Percentiles rank a stretch among this genome's conserved stretches.
Evolutionary conservation across 2,888 invertebrate genomes (phyloP).

Genomic region (Scaeva pyrastri): DNA sequence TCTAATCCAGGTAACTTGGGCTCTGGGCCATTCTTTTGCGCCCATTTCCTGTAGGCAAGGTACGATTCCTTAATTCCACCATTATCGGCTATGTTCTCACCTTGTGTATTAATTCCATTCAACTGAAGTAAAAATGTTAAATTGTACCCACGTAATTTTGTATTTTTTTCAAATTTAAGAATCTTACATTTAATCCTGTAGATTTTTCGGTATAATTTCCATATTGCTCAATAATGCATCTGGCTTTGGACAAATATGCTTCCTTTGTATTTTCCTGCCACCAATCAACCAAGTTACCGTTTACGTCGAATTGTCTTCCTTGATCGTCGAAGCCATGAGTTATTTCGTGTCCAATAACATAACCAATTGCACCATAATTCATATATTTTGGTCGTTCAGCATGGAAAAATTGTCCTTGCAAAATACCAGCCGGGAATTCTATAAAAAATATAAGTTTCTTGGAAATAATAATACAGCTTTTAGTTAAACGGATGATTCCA

Average conservation of each 20-base stretch:
- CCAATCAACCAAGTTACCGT: conserved; percentile 97
- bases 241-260: conserved; percentile 92
- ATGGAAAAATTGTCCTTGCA: conserved; percentile 96
- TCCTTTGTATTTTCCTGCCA: conserved; percentile 94
- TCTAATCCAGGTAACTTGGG: conserved; percentile 89
- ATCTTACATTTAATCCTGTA: conserved; percentile 85
- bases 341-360: conserved; percentile 96
- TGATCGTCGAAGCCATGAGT: conserved; percentile 96
- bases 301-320: conserved; percentile 95
- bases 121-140: conserved; percentile 85
- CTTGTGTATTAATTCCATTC: conserved; percentile 96
- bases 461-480: background rate
- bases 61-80: conserved; percentile 97
- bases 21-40: conserved; percentile 87
- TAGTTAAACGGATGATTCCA: too few relatives aligned
- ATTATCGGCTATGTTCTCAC: conserved; percentile 98
- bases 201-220: conserved; percentile 94
- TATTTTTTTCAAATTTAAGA: background rate
- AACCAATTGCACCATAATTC: conserved; percentile 96
- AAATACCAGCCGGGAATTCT: conserved; percentile 97
- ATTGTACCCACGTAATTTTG: background rate
- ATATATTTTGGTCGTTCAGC: conserved; percentile 94
- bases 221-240: conserved; percentile 97
- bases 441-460: conserved; percentile 61
- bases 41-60: conserved; percentile 91